Evolutionary conservation across 2,797 vertebrate species (phyloP).

Genomic region (Notolepis coatsorum): DNA sequence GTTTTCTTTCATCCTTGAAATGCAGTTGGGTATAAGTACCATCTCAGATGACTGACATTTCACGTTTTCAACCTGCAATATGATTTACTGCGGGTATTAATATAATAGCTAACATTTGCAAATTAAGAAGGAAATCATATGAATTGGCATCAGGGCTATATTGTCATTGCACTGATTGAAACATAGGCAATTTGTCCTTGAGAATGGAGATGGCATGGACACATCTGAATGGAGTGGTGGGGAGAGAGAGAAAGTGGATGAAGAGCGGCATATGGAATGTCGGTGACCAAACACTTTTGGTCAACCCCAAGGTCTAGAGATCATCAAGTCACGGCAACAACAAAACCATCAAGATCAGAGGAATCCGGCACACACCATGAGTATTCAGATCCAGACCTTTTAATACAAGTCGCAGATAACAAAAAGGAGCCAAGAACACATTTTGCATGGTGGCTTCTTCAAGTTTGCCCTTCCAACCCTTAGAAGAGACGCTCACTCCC

Average conservation of each 20-base stretch:
- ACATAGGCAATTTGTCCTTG: constrained; percentile 35
- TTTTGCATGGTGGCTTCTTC: no score
- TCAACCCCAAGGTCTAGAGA: no score
- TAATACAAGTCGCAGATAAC: no score
- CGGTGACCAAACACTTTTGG: constrained; percentile 56
- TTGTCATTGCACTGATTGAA: constrained; percentile 42
- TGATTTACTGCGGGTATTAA: constrained; percentile 15
- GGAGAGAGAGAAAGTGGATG: constrained; percentile 32
- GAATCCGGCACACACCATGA: no score
- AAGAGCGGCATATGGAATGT: constrained; percentile 76
- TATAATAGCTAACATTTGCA: constrained; percentile 5
- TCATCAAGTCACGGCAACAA: no score
- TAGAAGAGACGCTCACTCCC: no score
- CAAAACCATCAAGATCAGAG: no score
- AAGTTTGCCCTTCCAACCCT: no score
- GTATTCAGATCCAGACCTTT: no score
- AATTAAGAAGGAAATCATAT: constrained; percentile 21
- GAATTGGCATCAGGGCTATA: constrained; percentile 23
- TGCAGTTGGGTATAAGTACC: constrained; percentile 83
- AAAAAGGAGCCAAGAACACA: no score
- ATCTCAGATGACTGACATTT: constrained; percentile 60
- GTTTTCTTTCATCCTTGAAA: constrained; percentile 66
- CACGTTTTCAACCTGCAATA: constrained; percentile 19
- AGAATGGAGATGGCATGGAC: constrained; percentile 18
- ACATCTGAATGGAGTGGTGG: constrained; percentile 28